These are phyloP conservation scores for Propithecus coquereli DNA, from an alignment of 2,113 vertebrate genomes.

Conservation along the genomic window DNA sequence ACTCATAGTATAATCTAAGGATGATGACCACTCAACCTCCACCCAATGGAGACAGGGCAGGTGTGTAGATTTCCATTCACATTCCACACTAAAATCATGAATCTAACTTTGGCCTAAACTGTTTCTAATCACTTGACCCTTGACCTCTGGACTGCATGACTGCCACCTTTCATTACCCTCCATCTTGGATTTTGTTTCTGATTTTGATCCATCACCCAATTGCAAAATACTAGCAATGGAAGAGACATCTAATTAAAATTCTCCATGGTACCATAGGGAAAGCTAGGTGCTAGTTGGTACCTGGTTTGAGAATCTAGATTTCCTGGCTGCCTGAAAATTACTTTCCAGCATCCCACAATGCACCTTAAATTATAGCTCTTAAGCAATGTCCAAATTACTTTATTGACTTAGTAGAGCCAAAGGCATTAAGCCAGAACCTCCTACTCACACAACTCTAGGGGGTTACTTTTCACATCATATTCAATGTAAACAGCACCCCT, in stretches of 20 bases:
- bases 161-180: not conserved
- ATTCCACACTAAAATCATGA: not conserved
- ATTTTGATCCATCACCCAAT: not conserved
- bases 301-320: not conserved
- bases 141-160: not conserved
- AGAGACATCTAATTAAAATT: not conserved
- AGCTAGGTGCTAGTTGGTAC: not conserved
- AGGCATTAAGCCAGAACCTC: not conserved
- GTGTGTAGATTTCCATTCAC: not conserved
- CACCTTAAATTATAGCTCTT: not conserved
- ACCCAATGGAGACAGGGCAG: not conserved
- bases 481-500: not conserved
- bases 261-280: not conserved
- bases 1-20: not conserved
- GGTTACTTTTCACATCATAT: not conserved
- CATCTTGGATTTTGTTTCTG: not conserved
- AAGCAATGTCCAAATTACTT: not conserved
- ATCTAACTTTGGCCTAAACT: not conserved
- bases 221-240: not conserved
- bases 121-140: not conserved
- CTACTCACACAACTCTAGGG: not conserved
- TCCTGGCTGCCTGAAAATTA: not conserved
- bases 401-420: constrained; percentile 4
- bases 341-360: not conserved
- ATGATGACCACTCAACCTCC: not conserved